Conservation (phyloP, 2,113 vertebrate species). For the Serilophus lunatus region DNA sequence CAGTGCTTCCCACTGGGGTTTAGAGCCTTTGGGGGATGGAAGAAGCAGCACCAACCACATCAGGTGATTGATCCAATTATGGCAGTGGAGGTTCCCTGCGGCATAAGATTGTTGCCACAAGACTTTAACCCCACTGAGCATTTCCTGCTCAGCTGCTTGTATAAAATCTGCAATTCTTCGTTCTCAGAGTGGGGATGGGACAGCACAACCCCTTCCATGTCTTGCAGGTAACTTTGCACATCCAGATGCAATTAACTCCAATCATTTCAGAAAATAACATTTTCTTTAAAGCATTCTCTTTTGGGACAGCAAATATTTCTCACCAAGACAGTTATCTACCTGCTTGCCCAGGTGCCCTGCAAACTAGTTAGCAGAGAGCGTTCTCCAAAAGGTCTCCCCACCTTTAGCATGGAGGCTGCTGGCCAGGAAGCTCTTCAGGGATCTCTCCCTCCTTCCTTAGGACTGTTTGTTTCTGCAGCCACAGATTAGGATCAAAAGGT, state of each 20-base stretch:
- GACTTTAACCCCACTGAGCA: neutral
- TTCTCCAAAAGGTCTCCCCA: neutral
- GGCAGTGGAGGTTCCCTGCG: neutral
- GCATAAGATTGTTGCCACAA: neutral
- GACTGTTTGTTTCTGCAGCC: slow-evolving; percentile 12
- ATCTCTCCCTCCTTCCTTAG: neutral
- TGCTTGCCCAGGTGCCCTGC: accelerated
- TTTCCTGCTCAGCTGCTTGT: neutral
- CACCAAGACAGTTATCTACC: neutral
- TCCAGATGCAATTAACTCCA: accelerated
- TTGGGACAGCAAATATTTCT: neutral
- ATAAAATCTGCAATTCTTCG: neutral
- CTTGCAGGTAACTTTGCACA: neutral
- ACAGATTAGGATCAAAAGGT: neutral
- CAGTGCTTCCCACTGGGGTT: neutral
- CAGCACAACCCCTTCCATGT: neutral
- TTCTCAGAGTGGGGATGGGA: neutral
- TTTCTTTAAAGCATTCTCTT: neutral
- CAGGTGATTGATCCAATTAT: neutral
- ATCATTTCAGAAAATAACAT: neutral
- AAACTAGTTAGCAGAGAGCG: accelerated
- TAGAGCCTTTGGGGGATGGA: neutral
- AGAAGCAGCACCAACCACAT: accelerated
- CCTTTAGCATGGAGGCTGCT: neutral
- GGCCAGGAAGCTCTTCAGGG: neutral